phyloP scores from a whole-genome alignment of 2,797 vertebrate genomes.

The Danio albolineatus region DNA sequence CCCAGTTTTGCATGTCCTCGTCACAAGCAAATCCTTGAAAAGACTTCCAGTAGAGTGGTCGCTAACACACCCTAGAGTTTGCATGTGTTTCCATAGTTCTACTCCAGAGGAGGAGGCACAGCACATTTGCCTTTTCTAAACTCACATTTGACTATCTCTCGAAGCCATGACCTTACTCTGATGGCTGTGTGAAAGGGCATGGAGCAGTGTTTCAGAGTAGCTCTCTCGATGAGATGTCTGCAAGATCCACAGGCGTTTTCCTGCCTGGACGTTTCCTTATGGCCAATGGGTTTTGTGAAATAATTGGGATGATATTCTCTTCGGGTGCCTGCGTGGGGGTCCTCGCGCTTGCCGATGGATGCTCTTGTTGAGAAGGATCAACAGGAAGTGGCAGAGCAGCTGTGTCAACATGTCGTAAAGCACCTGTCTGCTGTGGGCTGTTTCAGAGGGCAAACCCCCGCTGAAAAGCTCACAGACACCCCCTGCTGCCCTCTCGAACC shows the following conservation, averaged over 20 bases:
- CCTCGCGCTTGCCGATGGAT: conserved; percentile 26
- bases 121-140: conserved; percentile 57
- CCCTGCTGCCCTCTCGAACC: conserved; percentile 28
- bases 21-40: conserved; percentile 65
- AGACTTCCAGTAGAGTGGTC: conserved; percentile 45
- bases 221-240: conserved; percentile 55
- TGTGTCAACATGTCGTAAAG: conserved; percentile 76
- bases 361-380: conserved; percentile 59
- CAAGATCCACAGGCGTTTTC: conserved; percentile 64
- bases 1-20: conserved; percentile 81
- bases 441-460: conserved; percentile 47
- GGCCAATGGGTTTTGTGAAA: conserved; percentile 7
- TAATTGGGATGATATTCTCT: conserved; percentile 7
- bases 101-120: conserved; percentile 67
- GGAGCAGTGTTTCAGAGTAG: conserved; percentile 50
- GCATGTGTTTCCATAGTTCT: conserved; percentile 79
- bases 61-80: conserved; percentile 65
- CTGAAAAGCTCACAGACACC: conserved; percentile 39
- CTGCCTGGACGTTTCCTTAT: conserved; percentile 38
- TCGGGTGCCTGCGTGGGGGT: conserved; percentile 29
- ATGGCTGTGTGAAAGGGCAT: conserved; percentile 65
- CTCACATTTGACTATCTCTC: conserved; percentile 73
- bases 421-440: conserved; percentile 67
- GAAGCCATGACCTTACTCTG: conserved; percentile 68
- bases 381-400: conserved; percentile 72